These are phyloP conservation scores for Athalia cordata DNA, from an alignment of 2,888 invertebrate genomes.

Conservation along the genomic window DNA sequence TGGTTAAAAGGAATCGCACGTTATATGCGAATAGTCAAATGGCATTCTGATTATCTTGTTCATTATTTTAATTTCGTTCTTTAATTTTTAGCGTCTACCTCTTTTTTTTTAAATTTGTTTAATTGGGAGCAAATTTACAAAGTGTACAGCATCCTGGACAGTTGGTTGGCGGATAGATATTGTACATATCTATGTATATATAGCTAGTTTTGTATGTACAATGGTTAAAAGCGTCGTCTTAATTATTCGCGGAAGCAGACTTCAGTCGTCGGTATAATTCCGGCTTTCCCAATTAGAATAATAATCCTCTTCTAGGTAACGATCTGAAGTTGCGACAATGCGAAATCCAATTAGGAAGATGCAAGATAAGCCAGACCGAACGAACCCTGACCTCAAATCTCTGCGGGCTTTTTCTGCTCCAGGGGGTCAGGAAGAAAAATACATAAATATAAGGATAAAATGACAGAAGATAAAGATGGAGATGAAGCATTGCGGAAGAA, in stretches of 20 bases:
- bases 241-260: conserved; percentile 34
- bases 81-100: too few relatives aligned
- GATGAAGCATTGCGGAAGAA: not conserved
- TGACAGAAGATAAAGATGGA: not conserved
- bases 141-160: too few relatives aligned
- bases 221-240: conserved; percentile 25
- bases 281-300: conserved; percentile 36
- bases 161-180: too few relatives aligned
- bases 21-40: too few relatives aligned
- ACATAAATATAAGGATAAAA: not conserved
- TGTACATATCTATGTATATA: too few relatives aligned
- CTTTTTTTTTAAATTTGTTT: too few relatives aligned
- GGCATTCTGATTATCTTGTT: too few relatives aligned
- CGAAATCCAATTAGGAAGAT: conserved; percentile 42
- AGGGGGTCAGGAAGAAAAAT: not conserved
- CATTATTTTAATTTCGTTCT: too few relatives aligned
- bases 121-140: too few relatives aligned
- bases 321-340: conserved; percentile 40
- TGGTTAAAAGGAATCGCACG: too few relatives aligned
- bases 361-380: conserved; percentile 23
- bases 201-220: not conserved
- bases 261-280: conserved; percentile 41
- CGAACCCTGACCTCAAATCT: conserved; percentile 28
- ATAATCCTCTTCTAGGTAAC: conserved; percentile 27
- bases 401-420: not conserved